A percentile compares a stretch with the other conserved stretches of the same genome.
Evolutionary conservation across 2,113 vertebrate genomes (phyloP).

Genomic region (Brachyhypopomus gauderio): DNA sequence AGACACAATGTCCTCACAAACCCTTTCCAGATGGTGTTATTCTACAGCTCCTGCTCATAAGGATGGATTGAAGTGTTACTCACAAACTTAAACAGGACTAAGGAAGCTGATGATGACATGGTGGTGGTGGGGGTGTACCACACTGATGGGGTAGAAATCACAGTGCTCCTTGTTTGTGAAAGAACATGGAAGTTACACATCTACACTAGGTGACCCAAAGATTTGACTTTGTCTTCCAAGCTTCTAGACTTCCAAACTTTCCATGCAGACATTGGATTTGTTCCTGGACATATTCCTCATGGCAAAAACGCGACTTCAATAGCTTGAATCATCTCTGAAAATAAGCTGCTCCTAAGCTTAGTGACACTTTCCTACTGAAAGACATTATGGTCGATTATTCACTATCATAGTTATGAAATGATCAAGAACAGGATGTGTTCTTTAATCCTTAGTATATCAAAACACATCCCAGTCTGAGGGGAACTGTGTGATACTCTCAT

Average conservation of each 20-base stretch:
- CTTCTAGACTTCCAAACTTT: neutral
- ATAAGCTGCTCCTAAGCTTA: neutral
- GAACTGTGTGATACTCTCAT: neutral
- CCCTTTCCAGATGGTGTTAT: conserved; percentile 28
- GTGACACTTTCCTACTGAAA: neutral
- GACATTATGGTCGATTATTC: neutral
- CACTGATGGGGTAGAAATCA: neutral
- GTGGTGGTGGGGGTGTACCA: neutral
- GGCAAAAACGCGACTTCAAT: neutral
- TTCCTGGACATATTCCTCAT: neutral
- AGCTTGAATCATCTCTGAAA: neutral
- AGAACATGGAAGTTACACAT: neutral
- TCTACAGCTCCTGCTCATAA: neutral
- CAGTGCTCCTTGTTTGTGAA: neutral
- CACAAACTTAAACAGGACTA: neutral
- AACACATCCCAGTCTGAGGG: neutral
- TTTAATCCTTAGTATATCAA: neutral
- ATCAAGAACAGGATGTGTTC: neutral
- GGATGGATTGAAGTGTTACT: conserved; percentile 1
- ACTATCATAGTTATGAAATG: neutral
- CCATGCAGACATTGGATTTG: neutral
- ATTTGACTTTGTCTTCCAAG: neutral
- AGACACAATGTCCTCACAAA: conserved; percentile 31
- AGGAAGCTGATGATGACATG: neutral
- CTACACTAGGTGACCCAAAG: neutral